phyloP scores from a whole-genome alignment of 1,140 invertebrate species.

The Ylistrum balloti region DNA sequence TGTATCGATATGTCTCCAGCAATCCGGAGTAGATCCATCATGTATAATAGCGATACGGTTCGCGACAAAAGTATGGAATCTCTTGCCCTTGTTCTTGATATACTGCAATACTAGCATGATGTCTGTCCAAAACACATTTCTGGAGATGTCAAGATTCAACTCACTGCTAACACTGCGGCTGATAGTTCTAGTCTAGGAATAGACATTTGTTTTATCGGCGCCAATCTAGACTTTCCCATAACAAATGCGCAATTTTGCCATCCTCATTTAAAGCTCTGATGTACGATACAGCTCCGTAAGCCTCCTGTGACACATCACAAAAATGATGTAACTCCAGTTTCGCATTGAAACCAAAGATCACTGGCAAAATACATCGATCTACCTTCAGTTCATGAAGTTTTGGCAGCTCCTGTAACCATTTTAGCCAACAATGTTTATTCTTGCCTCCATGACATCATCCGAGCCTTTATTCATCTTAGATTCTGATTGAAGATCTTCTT shows the following conservation, averaged over 20 bases:
- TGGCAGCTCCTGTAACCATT: conserved; percentile 50
- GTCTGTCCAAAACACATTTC: conserved; percentile 59
- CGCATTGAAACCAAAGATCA: conserved; percentile 43
- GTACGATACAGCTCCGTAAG: too few relatives aligned
- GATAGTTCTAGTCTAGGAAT: conserved; percentile 56
- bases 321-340: conserved; percentile 54
- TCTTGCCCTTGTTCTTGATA: conserved; percentile 50
- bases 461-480: conserved; percentile 52
- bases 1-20: conserved; percentile 56
- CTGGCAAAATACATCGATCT: conserved; percentile 56
- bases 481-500: conserved; percentile 59
- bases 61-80: conserved; percentile 61
- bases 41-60: conserved; percentile 49
- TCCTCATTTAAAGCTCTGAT: conserved; percentile 35
- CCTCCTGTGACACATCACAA: conserved; percentile 43
- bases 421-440: conserved; percentile 47
- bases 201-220: conserved; percentile 48
- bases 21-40: neutral
- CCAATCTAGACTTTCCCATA: conserved; percentile 52
- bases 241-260: conserved; percentile 48
- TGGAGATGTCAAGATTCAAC: conserved; percentile 25
- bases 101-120: conserved; percentile 57
- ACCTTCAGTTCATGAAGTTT: conserved; percentile 46
- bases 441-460: conserved; percentile 54
- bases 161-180: conserved; percentile 48